These are phyloP conservation scores for Platalea minor DNA, from an alignment of 2,797 vertebrate genomes.

Conservation along the genomic window DNA sequence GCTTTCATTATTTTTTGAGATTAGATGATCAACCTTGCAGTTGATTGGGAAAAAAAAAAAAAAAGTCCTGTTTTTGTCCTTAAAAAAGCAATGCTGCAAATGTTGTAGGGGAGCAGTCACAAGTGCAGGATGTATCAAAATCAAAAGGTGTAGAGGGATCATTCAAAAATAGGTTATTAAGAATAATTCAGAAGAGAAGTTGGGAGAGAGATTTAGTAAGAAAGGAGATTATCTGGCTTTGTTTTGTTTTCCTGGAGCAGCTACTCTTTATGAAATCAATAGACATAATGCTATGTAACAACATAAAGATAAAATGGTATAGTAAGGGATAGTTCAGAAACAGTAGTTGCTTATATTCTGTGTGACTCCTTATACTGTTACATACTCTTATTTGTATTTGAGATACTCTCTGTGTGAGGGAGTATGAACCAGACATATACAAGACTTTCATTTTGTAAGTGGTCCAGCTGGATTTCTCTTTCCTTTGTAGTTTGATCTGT, in stretches of 20 bases:
- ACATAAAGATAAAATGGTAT: not conserved
- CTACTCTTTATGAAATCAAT: not conserved
- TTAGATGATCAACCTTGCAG: not conserved
- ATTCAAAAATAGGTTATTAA: not conserved
- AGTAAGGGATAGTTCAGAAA: not conserved
- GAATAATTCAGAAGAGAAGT: not conserved
- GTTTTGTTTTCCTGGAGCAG: not conserved
- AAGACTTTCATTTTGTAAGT: not conserved
- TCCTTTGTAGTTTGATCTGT: not conserved
- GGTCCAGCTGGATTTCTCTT: not conserved
- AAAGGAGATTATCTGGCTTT: not conserved
- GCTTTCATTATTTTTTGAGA: not conserved
- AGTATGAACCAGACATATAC: not conserved
- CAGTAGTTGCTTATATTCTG: not conserved
- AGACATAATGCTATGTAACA: not conserved
- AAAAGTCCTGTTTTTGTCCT: not conserved
- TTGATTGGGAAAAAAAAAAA: no score
- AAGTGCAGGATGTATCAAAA: not conserved
- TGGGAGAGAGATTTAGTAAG: not conserved
- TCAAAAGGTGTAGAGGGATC: not conserved
- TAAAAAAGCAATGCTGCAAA: not conserved
- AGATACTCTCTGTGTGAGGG: not conserved
- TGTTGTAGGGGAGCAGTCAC: not conserved
- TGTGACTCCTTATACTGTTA: not conserved
- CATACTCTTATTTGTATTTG: not conserved